A percentile compares a stretch with the other conserved stretches of the same genome.
Evolutionary conservation across 2,888 invertebrate species (phyloP).

Genomic region (Amitus sp.): DNA sequence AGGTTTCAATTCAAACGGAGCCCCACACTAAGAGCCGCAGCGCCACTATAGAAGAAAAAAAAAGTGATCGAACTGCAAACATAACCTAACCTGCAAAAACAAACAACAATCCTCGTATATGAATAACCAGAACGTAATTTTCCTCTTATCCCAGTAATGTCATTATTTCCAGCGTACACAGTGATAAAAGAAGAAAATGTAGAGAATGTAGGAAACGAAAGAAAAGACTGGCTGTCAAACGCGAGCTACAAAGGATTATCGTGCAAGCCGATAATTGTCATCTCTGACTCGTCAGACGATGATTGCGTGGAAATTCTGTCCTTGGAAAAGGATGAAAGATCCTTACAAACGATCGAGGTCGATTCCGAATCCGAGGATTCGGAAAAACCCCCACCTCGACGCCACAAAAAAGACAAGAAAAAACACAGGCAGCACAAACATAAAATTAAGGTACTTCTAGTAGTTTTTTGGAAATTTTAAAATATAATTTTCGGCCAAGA

Average conservation of each 20-base stretch:
- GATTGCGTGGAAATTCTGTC: constrained; percentile 10
- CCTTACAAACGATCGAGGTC: constrained; percentile 12
- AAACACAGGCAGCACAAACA: constrained; percentile 38
- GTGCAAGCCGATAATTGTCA: constrained; percentile 26
- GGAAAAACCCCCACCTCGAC: constrained; percentile 13
- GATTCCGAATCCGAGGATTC: constrained; percentile 14
- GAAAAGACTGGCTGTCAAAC: constrained; percentile 54
- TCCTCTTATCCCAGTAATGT: constrained; percentile 51
- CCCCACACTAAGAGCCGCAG: too few species aligned
- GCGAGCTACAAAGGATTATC: constrained; percentile 64
- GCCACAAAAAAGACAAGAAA: constrained; percentile 50
- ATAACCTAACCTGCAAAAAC: too few species aligned
- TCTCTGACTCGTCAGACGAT: constrained; percentile 48
- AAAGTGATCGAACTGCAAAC: too few species aligned
- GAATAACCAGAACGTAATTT: too few species aligned
- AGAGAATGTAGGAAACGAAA: constrained; percentile 24
- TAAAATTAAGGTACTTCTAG: constrained; percentile 32
- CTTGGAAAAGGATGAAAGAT: constrained; percentile 18
- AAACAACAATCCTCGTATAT: too few species aligned
- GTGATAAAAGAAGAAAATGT: constrained; percentile 10
- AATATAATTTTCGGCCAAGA: too few species aligned
- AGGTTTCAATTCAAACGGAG: too few species aligned
- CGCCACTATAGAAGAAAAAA: too few species aligned
- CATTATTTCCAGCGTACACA: constrained; percentile 67
- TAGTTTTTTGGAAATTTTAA: too few species aligned